These are phyloP conservation scores for Pseudomugil tenellus DNA, from an alignment of 2,797 vertebrate genomes.

Conservation along the genomic window DNA sequence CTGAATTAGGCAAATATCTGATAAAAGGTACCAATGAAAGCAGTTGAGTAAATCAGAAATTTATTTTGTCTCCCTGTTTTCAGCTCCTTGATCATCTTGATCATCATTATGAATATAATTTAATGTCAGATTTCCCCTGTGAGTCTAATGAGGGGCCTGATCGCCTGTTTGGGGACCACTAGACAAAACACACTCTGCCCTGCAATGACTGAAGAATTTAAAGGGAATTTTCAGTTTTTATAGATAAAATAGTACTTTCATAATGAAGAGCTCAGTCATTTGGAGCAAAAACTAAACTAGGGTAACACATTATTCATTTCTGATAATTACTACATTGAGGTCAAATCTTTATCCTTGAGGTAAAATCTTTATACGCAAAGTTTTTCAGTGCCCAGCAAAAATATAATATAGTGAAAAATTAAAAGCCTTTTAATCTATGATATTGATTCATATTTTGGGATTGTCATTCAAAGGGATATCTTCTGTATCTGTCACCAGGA, in stretches of 20 bases:
- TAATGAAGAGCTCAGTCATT: not conserved
- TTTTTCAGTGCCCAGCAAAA: not conserved
- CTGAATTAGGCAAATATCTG: not conserved
- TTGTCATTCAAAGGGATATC: constrained; percentile 27
- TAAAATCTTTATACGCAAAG: not conserved
- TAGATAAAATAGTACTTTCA: not conserved
- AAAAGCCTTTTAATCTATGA: constrained; percentile 19
- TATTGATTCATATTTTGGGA: constrained; percentile 34
- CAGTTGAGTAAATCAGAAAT: not conserved
- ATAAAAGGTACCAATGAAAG: not conserved
- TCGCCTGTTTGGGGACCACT: not conserved
- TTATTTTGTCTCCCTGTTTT: not conserved
- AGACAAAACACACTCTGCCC: not conserved
- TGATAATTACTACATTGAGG: not conserved
- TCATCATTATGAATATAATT: not conserved
- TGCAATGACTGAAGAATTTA: not conserved
- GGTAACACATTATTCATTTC: not conserved
- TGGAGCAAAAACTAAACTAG: not conserved
- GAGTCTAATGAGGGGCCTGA: not conserved
- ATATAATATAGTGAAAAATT: constrained; percentile 2
- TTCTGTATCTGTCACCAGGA: constrained; percentile 19
- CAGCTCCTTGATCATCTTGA: not conserved
- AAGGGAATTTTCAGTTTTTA: not conserved
- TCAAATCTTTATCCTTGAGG: not conserved
- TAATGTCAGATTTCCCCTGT: constrained; percentile 3